phyloP scores from a whole-genome alignment of 2,113 vertebrate genomes.

The Nesogale talazaci region DNA sequence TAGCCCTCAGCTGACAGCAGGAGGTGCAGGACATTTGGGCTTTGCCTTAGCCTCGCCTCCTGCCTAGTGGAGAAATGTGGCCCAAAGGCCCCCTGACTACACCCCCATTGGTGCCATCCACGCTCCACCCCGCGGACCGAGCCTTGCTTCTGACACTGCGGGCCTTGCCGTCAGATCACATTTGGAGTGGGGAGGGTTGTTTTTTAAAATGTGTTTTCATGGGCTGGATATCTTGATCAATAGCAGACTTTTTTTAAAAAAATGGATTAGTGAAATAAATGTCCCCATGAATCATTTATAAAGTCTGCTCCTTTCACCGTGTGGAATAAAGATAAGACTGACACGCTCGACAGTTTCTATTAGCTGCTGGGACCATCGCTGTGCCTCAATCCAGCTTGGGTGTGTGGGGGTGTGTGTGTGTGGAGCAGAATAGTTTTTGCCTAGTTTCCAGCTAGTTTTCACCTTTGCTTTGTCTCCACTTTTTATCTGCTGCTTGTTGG shows the following conservation, averaged over 20 bases:
- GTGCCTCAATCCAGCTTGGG: slow-evolving; percentile 58
- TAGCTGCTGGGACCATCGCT: slow-evolving; percentile 55
- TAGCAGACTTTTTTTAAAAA: slow-evolving; percentile 76
- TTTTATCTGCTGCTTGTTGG: slow-evolving; percentile 65
- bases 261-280: slow-evolving; percentile 83
- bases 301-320: slow-evolving; percentile 50
- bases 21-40: slow-evolving; percentile 1
- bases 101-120: neutral
- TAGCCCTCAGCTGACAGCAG: neutral
- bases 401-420: neutral
- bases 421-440: too few relatives aligned
- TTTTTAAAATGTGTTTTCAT: slow-evolving; percentile 75
- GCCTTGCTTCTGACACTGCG: slow-evolving; percentile 48
- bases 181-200: neutral
- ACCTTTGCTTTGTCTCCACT: slow-evolving; percentile 53
- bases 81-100: accelerated
- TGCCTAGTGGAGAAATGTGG: neutral
- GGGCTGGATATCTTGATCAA: slow-evolving; percentile 83
- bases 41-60: slow-evolving; percentile 37
- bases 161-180: slow-evolving; percentile 44
- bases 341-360: slow-evolving; percentile 65
- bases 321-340: slow-evolving; percentile 77
- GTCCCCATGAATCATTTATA: slow-evolving; percentile 83
- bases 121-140: neutral
- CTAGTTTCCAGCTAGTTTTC: slow-evolving; percentile 53